Evolutionary conservation across 1,140 invertebrate species (phyloP).

Genomic region (Plectrocnemia conspersa): DNA sequence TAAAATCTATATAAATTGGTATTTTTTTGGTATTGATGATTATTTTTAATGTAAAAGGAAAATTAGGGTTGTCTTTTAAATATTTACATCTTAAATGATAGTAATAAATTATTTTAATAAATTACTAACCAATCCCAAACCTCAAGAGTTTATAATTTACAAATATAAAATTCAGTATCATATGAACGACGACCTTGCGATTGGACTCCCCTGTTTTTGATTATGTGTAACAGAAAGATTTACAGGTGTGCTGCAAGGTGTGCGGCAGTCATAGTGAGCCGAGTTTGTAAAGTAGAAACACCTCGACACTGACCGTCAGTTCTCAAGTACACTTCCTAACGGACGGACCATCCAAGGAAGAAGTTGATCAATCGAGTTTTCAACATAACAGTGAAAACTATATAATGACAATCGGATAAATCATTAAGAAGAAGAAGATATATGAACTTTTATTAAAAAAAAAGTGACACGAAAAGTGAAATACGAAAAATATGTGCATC

Average conservation of each 20-base stretch:
- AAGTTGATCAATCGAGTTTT: not conserved
- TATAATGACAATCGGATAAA: too few species aligned
- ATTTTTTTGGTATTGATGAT: too few species aligned
- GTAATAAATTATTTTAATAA: too few species aligned
- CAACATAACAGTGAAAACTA: not conserved
- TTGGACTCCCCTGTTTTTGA: not conserved
- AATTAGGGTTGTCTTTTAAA: too few species aligned
- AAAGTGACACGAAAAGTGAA: too few species aligned
- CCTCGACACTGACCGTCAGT: slow-evolving; percentile 27
- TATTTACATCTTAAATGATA: too few species aligned
- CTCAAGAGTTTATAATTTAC: not conserved
- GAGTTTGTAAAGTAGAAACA: slow-evolving; percentile 26
- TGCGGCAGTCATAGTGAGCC: slow-evolving; percentile 6
- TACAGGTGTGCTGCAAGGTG: slow-evolving; percentile 18
- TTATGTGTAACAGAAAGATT: slow-evolving; percentile 5
- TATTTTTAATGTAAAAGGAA: too few species aligned
- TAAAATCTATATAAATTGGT: too few species aligned
- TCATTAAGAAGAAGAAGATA: too few species aligned
- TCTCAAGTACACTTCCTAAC: slow-evolving; percentile 22
- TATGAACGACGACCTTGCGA: not conserved
- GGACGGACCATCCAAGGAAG: slow-evolving; percentile 14
- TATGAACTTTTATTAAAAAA: too few species aligned
- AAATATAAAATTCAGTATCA: not conserved
- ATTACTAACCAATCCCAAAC: not conserved
- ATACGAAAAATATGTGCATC: too few species aligned